phyloP scores from a whole-genome alignment of 2,888 invertebrate species.

The Perizoma affinitatum region DNA sequence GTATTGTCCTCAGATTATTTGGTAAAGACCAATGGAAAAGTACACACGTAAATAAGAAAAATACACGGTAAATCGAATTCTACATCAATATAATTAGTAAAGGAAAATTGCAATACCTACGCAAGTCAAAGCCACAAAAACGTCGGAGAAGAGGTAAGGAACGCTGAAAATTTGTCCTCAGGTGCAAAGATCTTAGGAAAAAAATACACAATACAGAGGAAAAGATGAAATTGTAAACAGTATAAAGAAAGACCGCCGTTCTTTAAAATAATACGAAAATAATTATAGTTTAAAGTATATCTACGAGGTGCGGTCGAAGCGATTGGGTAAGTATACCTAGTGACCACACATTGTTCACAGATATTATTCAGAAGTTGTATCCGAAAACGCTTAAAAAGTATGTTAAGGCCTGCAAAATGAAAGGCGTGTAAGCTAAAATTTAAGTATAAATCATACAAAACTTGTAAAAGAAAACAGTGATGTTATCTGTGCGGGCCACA shows the following conservation, averaged over 20 bases:
- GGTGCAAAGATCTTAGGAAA: neutral
- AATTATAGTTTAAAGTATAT: too few relatives aligned
- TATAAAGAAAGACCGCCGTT: too few relatives aligned
- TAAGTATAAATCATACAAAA: neutral
- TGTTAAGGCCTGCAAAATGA: neutral
- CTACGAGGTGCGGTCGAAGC: too few relatives aligned
- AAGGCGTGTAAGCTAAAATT: neutral
- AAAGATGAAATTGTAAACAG: neutral
- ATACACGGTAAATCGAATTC: too few relatives aligned
- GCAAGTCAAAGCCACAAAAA: neutral
- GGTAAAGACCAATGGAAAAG: neutral
- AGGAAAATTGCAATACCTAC: neutral
- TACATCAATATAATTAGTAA: too few relatives aligned
- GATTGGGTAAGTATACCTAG: conserved; percentile 5
- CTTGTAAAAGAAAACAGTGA: neutral
- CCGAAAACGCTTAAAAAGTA: too few relatives aligned
- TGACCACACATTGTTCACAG: conserved; percentile 10
- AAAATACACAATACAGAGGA: neutral
- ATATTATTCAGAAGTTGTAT: neutral
- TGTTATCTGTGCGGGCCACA: neutral
- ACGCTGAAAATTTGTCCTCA: conserved; percentile 9
- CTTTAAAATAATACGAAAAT: too few relatives aligned
- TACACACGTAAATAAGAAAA: too few relatives aligned
- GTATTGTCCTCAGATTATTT: conserved; percentile 11
- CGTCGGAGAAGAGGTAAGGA: neutral